A percentile compares a stretch with the other conserved stretches of the same genome.
These are phyloP conservation scores for Bombylius discolor DNA, from an alignment of 2,888 invertebrate species.

Conservation along the genomic window DNA sequence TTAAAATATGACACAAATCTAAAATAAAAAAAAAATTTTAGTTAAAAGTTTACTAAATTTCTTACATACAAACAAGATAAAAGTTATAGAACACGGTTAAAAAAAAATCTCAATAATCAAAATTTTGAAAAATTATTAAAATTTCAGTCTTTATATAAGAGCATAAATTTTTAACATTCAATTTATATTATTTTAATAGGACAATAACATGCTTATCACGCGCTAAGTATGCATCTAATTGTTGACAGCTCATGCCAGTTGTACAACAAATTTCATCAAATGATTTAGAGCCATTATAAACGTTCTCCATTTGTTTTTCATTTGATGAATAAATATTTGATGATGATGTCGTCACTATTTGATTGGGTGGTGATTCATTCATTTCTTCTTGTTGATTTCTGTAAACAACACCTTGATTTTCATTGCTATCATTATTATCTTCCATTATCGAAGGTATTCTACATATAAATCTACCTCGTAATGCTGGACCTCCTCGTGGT, in stretches of 20 bases:
- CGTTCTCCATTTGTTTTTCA: neutral
- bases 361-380: neutral
- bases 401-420: neutral
- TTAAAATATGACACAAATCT: too few relatives aligned
- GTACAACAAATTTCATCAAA: constrained; percentile 78
- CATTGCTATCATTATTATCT: neutral
- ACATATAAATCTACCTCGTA: neutral
- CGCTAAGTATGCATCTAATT: constrained; percentile 64
- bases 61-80: too few relatives aligned
- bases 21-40: too few relatives aligned
- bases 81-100: too few relatives aligned
- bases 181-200: constrained; percentile 43
- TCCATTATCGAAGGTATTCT: neutral
- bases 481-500: constrained; percentile 10
- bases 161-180: neutral
- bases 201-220: constrained; percentile 61
- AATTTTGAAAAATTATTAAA: too few relatives aligned
- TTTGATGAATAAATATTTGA: neutral
- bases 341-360: neutral
- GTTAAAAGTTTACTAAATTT: too few relatives aligned
- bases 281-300: constrained; percentile 42
- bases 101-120: too few relatives aligned
- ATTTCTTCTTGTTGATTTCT: neutral
- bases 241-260: constrained; percentile 53
- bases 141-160: too few relatives aligned